Base-by-base conservation (phyloP, 2,113 vertebrate species). In the Perognathus longimembris region DNA sequence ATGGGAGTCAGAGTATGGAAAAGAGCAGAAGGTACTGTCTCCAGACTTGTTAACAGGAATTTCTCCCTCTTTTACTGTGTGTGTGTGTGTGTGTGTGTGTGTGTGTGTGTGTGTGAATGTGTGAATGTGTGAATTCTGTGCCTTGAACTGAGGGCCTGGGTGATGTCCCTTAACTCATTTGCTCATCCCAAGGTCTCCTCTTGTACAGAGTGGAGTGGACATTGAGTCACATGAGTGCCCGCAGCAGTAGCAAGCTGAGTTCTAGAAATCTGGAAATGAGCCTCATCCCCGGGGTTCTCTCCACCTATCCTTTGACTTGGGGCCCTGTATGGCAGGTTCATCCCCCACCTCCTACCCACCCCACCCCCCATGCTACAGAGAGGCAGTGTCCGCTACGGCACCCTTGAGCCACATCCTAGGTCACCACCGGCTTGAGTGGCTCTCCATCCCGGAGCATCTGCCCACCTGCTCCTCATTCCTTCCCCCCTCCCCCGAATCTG, bases 401-500 rank as follows among this genome's bases (percentile, higher is more conserved):
- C 96, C 96, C 95, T 97, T 96, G 96, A 97, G 91, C 94, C 94
- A 74, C 95, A 93, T 95, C 96, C 96, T 94, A 96, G 95, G 94
- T 93, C 92, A 73, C 45, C 32, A 15, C 4, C 50, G 83, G 83
- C 40, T 71, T 40, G 59, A 45, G 91, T 95, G 94, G 88, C 96
- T 94, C 94, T 97, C 97, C 95, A 91, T 4, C 89, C 9, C 80
- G 67, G 86, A 96, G 88, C 96, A 84, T 77, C 45, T 82, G 93
- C 96, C 96, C 92, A 66, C 40, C 88, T 78, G 64, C 88, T 36
- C 50, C 50, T 54, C 50, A 17, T 54, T 54, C 22, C 50, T 70
- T 10, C 7, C 4, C 0, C 67, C 57, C 34, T 38, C 50, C 34
- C 45, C 82, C n/a, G 5, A 73, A 30, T 83, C 45, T 88, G 96